A percentile compares a stretch with the other conserved stretches of the same genome.
These are phyloP conservation scores for Punctoribates punctum DNA, from an alignment of 2,888 invertebrate genomes.

Conservation along the genomic window DNA sequence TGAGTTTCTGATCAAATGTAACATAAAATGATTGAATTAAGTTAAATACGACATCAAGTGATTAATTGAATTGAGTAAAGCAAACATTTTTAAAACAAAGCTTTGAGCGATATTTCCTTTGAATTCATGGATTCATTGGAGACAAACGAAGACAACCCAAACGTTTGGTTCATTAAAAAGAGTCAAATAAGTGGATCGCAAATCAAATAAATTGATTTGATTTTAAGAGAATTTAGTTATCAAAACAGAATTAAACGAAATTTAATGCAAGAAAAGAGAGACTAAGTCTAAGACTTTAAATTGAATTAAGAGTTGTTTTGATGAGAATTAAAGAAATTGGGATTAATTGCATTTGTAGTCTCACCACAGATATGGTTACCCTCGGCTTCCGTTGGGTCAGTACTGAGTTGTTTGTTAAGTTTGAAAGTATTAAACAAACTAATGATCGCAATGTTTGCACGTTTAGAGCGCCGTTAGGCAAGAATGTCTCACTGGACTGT, in stretches of 20 bases:
- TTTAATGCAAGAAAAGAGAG: not conserved
- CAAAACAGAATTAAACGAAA: not conserved
- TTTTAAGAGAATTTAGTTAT: not conserved
- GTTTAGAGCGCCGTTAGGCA: constrained; percentile 43
- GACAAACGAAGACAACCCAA: not conserved
- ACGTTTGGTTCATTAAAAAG: not conserved
- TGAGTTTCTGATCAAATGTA: not conserved
- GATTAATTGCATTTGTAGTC: constrained; percentile 42
- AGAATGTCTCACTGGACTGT: constrained; percentile 47
- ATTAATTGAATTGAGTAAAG: not conserved
- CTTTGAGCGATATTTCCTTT: constrained; percentile 1
- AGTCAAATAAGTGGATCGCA: not conserved
- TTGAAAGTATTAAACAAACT: not conserved
- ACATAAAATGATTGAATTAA: not conserved
- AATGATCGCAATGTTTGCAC: not conserved
- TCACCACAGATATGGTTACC: constrained; percentile 48
- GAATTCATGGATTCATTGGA: not conserved
- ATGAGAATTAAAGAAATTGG: not conserved
- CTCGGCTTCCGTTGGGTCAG: constrained; percentile 44
- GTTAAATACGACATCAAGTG: not conserved
- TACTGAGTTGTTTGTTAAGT: constrained; percentile 14
- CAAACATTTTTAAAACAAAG: constrained; percentile 18
- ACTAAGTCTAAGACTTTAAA: not conserved
- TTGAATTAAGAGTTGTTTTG: not conserved
- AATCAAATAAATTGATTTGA: not conserved